phyloP scores from a whole-genome alignment of 2,797 vertebrate genomes.

The Podargus strigoides region DNA sequence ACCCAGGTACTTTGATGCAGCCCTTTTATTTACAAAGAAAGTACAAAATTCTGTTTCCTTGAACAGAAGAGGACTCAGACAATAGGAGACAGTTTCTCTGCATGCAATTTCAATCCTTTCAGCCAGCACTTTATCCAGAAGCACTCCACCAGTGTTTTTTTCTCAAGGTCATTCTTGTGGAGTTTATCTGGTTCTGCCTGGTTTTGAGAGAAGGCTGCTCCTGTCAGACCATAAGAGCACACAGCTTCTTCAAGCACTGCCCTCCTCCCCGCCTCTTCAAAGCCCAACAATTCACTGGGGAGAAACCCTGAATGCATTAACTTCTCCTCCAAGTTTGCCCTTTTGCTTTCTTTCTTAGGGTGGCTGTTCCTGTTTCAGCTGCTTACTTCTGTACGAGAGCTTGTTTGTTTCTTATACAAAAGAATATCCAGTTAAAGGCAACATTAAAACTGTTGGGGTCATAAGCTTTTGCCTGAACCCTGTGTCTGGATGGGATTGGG shows the following conservation, averaged over 20 bases:
- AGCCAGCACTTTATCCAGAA: slow-evolving; percentile 23
- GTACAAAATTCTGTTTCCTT: slow-evolving; percentile 9
- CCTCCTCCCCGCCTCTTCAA: not conserved
- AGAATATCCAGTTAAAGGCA: not conserved
- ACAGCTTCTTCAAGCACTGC: not conserved
- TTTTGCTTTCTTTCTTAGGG: not conserved
- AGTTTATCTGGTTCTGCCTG: not conserved
- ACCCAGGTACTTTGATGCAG: slow-evolving; percentile 2
- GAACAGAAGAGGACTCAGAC: not conserved
- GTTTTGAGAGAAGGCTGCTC: not conserved
- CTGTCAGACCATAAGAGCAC: not conserved
- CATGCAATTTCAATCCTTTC: slow-evolving; percentile 15
- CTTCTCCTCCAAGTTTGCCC: not conserved
- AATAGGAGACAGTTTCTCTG: not conserved
- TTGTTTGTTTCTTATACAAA: not conserved
- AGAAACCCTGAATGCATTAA: not conserved
- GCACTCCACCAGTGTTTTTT: not conserved
- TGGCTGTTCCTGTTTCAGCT: not conserved
- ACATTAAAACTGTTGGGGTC: not conserved
- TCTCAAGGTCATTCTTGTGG: not conserved
- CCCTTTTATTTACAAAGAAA: slow-evolving; percentile 36
- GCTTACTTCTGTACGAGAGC: not conserved
- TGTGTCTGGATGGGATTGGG: not conserved
- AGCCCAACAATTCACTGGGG: not conserved
- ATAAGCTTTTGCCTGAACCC: not conserved